These are phyloP conservation scores for Heterotilapia buettikoferi DNA, from an alignment of 2,113 vertebrate genomes.

Conservation along the genomic window DNA sequence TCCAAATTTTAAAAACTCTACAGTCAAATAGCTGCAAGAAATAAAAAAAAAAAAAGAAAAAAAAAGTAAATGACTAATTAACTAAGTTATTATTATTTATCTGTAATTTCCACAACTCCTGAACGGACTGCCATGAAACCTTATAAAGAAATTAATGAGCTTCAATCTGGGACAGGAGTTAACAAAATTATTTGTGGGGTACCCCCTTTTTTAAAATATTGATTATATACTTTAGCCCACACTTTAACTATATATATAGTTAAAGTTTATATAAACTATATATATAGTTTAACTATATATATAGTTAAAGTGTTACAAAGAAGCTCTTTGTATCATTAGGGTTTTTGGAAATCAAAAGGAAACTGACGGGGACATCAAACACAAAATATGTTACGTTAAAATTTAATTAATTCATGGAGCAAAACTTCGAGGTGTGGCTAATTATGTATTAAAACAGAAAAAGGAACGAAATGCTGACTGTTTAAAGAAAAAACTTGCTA, in stretches of 20 bases:
- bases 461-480: neutral
- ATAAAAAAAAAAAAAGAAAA: accelerated
- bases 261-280: too few species aligned
- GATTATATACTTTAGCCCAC: neutral
- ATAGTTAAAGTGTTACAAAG: neutral
- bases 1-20: neutral
- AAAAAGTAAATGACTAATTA: neutral
- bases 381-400: neutral
- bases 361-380: neutral
- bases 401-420: neutral
- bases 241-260: neutral
- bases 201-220: neutral
- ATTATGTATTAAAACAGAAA: neutral
- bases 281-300: neutral
- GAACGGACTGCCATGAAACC: neutral
- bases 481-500: neutral
- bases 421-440: neutral
- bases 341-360: neutral
- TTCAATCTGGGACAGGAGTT: neutral
- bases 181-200: neutral
- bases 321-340: neutral
- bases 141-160: neutral
- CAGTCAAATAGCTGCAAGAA: neutral
- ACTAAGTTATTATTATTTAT: neutral
- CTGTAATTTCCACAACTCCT: neutral